Evolutionary conservation across 2,113 vertebrate species (phyloP), one percentile per base, ranked within the genome.

Genomic region (Monarcha castaneiventris): DNA sequence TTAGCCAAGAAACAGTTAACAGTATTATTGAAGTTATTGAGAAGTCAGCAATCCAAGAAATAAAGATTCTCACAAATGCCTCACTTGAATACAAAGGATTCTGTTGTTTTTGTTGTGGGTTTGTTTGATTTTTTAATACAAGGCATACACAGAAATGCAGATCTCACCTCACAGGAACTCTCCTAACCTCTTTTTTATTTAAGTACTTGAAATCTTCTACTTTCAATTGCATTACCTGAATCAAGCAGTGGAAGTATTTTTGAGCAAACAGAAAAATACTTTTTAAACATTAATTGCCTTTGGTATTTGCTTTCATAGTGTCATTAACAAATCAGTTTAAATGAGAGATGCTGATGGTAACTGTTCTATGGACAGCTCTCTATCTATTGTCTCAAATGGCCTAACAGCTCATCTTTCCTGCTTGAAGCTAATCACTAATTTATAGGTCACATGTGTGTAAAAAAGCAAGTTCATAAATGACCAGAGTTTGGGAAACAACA

Each of bases 401-500:
- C 17, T 73, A 85, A 44, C 66, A 89, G 84, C 66, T 96, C 84
- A 91, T 85, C 84, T 95, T 91, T 94, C 90, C 62, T 73, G 22
- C 84, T 87, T 76, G 49, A 61, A 64, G 22, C 32, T 94, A 49
- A 90, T 93, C n/a, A 90, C 44, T 91, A 95, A 91, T 93, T 96
- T 79, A 93, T 90, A 94, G 25, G 46, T 32, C 11, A 73, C 29
- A 68, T 68, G 27, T 5, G 27, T 49, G 61, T 64, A 72, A 78
- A 91, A 92, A 94, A 91, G 18, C 52, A 94, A 56, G 39, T 82
- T 91, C 49, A 87, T 82, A 91, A 79, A 64, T n/a, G 44, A 64
- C 29, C 6, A 4, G 19, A 91, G 41, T 64, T 85, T 67, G 15
- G 22, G 15, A n/a, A 63, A 87, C 1, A 0, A 54, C 69, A 54